phyloP scores from a whole-genome alignment of 2,888 invertebrate genomes.

The Empis livida region DNA sequence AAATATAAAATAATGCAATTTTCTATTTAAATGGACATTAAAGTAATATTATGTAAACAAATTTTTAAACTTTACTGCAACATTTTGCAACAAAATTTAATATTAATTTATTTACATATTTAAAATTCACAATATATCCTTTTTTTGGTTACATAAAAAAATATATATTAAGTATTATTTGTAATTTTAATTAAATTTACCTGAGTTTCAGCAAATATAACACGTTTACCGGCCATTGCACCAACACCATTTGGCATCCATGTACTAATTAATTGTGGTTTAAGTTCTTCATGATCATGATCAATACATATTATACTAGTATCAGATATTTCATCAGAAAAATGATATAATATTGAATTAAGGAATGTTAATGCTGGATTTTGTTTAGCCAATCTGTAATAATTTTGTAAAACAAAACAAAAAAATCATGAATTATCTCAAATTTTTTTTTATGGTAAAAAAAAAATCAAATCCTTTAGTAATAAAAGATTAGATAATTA shows the following conservation, averaged over 20 bases:
- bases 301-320: conserved; percentile 57
- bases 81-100: no score
- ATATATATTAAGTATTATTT: not conserved
- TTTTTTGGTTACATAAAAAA: not conserved
- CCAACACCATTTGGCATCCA: conserved; percentile 86
- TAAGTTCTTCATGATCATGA: conserved; percentile 73
- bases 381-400: conserved; percentile 28
- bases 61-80: no score
- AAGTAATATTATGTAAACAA: no score
- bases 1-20: no score
- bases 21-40: no score
- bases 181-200: conserved; percentile 35
- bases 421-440: conserved; percentile 2
- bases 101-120: no score
- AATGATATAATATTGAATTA: conserved; percentile 34
- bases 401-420: not conserved
- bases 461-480: not conserved
- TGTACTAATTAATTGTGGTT: conserved; percentile 77
- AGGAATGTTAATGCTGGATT: conserved; percentile 36
- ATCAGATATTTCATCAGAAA: conserved; percentile 37
- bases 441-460: not conserved
- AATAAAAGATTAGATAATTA: no score
- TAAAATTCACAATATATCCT: not conserved
- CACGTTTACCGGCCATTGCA: conserved; percentile 64
- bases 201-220: conserved; percentile 85